Evolutionary conservation across 2,888 invertebrate genomes (phyloP), one percentile per base, ranked within the genome.

Genomic region (Aspidiotus rigidus): DNA sequence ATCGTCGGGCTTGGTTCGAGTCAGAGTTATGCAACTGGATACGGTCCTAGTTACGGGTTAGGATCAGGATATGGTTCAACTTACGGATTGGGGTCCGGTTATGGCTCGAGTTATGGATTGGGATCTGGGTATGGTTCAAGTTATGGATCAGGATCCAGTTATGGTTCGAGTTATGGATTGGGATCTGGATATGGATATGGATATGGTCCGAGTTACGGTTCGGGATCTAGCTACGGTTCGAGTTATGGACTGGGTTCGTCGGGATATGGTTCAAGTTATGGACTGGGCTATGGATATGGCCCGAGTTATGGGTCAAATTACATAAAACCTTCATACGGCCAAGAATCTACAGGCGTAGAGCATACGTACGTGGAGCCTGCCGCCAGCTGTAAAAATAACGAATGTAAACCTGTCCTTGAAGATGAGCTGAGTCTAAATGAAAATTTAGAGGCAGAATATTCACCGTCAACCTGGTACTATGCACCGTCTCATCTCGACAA

Each of bases 151-250:
- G 13, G n/a, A 40, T 64, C 56, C 11, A 62, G 41, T 7, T 9
- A 55, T n/a, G 62, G 62, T 40, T 42, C 54, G 3, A 44, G 66
- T 1, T 13, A 13, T 53, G 49, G 28, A 8, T 40, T 53, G 13
- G 53, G 62, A 10, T 28, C 11, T 10, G 62, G 62, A 41, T 61
- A 9, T n/a, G 62, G 64, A 9, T 66, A 6, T 57, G 44, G 57
- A 28, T 8, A 39, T 40, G n/a, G 61, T 60, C 2, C 15, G 7
- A 28, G 17, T 13, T 62, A 17, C 11, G 62, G 62, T 7, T 2
- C 7, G 42, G 10, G 16, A 6, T 62, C 44, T n/a, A 15, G 62
- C 7, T 62, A 44, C 16, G 62, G 62, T 17, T 42, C 16, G 2
- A 16, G 62, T 8, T 62, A 41, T 16, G 13, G 62, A 3, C 13